Evolutionary conservation across 2,113 vertebrate species (phyloP), one percentile per base, ranked within the genome.

Genomic region (Polyodon spathula): DNA sequence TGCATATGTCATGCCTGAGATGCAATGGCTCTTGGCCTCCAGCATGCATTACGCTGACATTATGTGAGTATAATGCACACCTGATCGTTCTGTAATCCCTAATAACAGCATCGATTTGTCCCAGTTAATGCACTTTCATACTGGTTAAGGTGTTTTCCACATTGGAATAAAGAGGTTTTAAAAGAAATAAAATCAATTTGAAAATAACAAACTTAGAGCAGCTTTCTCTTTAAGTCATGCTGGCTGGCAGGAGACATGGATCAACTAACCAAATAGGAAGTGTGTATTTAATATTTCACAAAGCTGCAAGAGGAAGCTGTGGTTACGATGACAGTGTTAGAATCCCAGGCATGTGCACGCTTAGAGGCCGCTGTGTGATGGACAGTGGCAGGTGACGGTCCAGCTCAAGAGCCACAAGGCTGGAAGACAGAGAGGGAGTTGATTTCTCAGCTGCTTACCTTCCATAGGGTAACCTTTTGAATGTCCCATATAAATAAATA

Each of bases 241-340:
- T 60, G 37, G 4, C 8, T 9, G 3, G 37, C 8, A 55, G 53
- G 53, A 55, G 17, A 5, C 11, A 55, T 6, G 37, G 68, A 65
- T 75, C 60, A 6, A 59, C 56, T 75, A 67, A 71, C 73, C 54
- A 42, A 68, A 67, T 70, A 72, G 66, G 66, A 75, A 71, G 58
- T 60, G 40, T 50, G 60, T 66, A 60, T 70, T 63, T 75, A 63
- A 70, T 68, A 67, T 75, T 73, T 71, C 58, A 63, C 68, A 68
- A 71, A 67, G 64, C 58, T n/a, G 66, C 44, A 41, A 60, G 42
- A 66, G 73, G 73, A 71, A 71, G 68, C 68, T 65, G 57, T 63
- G 73, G 66, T 61, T 75, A 63, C 63, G 68, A 59, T 73, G 71
- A 67, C 68, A 40, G 60, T 55, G 63, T 61, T 61, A 65, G 58